phyloP scores from a whole-genome alignment of 2,888 invertebrate species.

The Hypsopygia costalis region DNA sequence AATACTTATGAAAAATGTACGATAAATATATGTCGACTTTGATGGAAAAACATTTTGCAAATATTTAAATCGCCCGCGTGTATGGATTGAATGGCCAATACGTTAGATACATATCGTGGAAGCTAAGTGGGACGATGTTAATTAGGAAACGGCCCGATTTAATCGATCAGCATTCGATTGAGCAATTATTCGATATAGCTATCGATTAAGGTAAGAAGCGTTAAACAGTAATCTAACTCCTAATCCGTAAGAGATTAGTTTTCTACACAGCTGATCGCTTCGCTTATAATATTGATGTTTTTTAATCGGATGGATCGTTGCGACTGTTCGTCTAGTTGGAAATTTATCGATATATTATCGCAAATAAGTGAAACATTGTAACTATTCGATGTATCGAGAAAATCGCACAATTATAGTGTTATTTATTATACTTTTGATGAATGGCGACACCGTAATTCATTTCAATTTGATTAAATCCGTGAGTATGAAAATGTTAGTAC shows the following conservation, averaged over 20 bases:
- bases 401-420: constrained; percentile 62
- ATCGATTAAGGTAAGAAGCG: constrained; percentile 1
- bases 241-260: neutral
- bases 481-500: neutral
- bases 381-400: constrained; percentile 32
- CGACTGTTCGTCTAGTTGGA: neutral
- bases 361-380: constrained; percentile 8
- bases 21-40: neutral
- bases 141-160: neutral
- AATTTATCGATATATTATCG: constrained; percentile 19
- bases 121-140: constrained; percentile 29
- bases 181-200: constrained; percentile 1
- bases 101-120: constrained; percentile 53
- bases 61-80: constrained; percentile 19
- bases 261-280: constrained; percentile 5
- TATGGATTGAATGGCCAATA: constrained; percentile 33
- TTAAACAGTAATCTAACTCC: neutral
- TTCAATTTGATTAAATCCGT: constrained; percentile 2
- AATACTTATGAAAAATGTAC: too few species aligned
- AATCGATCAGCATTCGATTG: constrained; percentile 4
- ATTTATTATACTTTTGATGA: constrained; percentile 31
- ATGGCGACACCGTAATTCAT: constrained; percentile 24
- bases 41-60: neutral
- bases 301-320: neutral
- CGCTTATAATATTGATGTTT: neutral